A percentile compares a stretch with the other conserved stretches of the same genome.
These are phyloP conservation scores for Drosophila nr. medialis DNA, from an alignment of 2,888 invertebrate species.

Conservation along the genomic window DNA sequence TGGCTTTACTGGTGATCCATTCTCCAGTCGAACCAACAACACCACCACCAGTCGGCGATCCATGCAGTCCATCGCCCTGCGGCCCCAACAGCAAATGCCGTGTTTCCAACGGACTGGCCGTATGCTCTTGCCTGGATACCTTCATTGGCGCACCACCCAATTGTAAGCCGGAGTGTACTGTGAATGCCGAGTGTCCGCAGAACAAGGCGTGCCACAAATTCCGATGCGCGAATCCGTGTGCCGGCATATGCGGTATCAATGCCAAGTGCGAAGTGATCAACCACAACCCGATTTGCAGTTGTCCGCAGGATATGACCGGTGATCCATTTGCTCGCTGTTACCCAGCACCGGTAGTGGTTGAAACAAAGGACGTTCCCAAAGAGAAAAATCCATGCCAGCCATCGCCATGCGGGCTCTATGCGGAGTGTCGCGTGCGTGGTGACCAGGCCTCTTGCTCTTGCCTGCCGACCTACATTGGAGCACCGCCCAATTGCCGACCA, in stretches of 20 bases:
- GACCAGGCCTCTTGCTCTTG: conserved; percentile 89
- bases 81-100: conserved; percentile 93
- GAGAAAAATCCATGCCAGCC: conserved; percentile 89
- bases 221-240: conserved; percentile 93
- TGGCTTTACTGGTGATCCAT: conserved; percentile 91
- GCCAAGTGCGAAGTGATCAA: conserved; percentile 92
- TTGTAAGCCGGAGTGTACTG: conserved; percentile 93
- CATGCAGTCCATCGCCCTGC: conserved; percentile 92
- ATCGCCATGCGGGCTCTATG: conserved; percentile 89
- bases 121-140: conserved; percentile 91
- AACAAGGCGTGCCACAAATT: conserved; percentile 92
- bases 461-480: conserved; percentile 87
- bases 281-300: conserved; percentile 93
- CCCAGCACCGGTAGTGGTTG: conserved; percentile 83
- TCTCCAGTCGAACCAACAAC: conserved; percentile 83
- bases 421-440: conserved; percentile 88
- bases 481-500: conserved; percentile 89
- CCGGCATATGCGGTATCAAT: conserved; percentile 91
- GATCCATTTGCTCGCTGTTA: conserved; percentile 92
- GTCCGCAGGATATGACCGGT: conserved; percentile 90
- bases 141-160: conserved; percentile 92
- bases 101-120: conserved; percentile 88
- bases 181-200: conserved; percentile 92
- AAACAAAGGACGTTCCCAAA: conserved; percentile 70
- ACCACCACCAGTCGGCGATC: conserved; percentile 82